Base-by-base conservation (phyloP, 2,113 vertebrate genomes). In the Nothobranchius kuhntae region DNA sequence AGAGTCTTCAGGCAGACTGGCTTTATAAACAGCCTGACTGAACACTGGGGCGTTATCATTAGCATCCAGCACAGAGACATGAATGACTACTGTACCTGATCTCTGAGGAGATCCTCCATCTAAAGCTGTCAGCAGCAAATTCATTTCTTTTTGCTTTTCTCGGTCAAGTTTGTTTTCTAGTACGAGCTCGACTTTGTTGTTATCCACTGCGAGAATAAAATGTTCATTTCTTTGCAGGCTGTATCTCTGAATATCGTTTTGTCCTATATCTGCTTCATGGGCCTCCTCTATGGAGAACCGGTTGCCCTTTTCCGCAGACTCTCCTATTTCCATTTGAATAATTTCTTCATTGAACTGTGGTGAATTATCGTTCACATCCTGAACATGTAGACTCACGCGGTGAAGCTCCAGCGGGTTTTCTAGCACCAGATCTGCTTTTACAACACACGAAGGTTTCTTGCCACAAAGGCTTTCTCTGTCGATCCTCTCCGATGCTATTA, bases 351-450 rank as follows among this genome's bases (percentile, higher is more conserved):
- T 73, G 71, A 91, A 92, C 4, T 65, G 65, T 0, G 88, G 89
- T 7, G 72, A 53, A n/a, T 95, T 94, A 5, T 95, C 93, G 67
- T 94, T 95, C 5, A 95, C 77, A 76, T 95, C 93, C 6, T 77
- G 72, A 60, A 94, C 81, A 51, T 89, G 88, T 5, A 95, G 73
- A 7, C 1, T 79, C 13, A 89, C 50, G 9, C 65, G 65, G 26
- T 63, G 80, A 47, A 91, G 76, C 65, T 91, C 88, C 2, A 89
- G 21, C 1, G 87, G 87, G 63, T 75, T 86, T 53, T 91, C 87
- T 10, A 90, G 61, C 0, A 91, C 73, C 3, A 91, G 12, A 36
- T 91, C 86, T 4, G 86, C 71, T 66, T 79, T 91, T 8, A 87
- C n/a, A 1, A 81, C 13, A 44, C 87, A 89, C 0, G 79, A 77